phyloP scores from a whole-genome alignment of 2,113 vertebrate genomes.

The Sebastes fasciatus region DNA sequence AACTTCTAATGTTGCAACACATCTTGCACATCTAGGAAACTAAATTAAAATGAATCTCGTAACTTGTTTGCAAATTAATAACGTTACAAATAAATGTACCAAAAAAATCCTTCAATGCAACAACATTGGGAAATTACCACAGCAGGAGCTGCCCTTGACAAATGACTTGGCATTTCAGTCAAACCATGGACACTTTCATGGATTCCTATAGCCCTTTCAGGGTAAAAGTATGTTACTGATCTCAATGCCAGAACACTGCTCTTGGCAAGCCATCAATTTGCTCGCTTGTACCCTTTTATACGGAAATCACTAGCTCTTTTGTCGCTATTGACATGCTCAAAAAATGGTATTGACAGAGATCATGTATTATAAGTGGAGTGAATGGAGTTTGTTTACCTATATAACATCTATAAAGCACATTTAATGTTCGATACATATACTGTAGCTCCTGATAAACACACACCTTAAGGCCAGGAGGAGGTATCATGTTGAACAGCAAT shows the following conservation, averaged over 20 bases:
- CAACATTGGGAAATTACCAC: constrained; percentile 7
- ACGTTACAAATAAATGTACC: background rate
- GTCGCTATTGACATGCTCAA: background rate
- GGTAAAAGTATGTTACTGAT: background rate
- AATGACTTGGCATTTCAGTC: constrained; percentile 3
- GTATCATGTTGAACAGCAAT: too few species aligned
- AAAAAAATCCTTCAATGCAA: background rate
- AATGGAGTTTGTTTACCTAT: background rate
- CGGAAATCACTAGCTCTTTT: background rate
- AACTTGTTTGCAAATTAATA: constrained; percentile 14
- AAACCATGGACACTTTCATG: background rate
- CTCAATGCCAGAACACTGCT: constrained; percentile 1
- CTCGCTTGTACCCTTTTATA: background rate
- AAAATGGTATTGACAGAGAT: background rate
- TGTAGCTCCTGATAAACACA: too few species aligned
- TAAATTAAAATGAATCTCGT: background rate
- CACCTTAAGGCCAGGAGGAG: too few species aligned
- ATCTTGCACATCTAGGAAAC: background rate
- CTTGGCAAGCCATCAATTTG: background rate
- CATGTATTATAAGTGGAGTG: background rate
- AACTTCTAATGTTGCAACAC: background rate
- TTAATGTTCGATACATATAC: too few species aligned
- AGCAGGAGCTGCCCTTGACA: constrained; percentile 10
- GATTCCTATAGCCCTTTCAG: constrained; percentile 7
- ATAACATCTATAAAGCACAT: too few species aligned